Evolutionary conservation across 2,888 invertebrate species (phyloP), one percentile per base, ranked within the genome.

Genomic region (Falcaria lacertinaria): DNA sequence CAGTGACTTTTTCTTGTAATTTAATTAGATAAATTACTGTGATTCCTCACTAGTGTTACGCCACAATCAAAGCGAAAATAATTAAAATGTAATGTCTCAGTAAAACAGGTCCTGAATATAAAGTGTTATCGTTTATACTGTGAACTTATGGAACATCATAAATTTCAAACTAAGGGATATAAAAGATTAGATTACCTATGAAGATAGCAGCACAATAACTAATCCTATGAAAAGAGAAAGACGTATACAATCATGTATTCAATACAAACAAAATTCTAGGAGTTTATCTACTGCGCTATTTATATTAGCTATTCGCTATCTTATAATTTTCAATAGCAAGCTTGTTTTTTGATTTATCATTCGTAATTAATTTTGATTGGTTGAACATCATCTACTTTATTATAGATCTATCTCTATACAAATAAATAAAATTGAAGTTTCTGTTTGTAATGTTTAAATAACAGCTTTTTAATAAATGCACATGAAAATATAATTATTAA

Each of bases 1-100:
- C 37, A 25, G 37, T 25, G 37, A 25, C 14, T 44, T 44, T 41
- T 33, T 43, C 37, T 43, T 43, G 33, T 33, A 43, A 41, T 34
- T 37, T 22, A 36, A 22, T 36, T 22, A 37, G 37, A 37, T 37
- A 22, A 36, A 8, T 44, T 33, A 34, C 8, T 5, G 11, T n/a
- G 11, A 11, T 28, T 11, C 28, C 11, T 28, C 28, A 28, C 28
- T 28, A 28, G 28, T 28, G 28, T 28, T 28, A 28, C 28, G 28
- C 28, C 28, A 11, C 28, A 11, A 28, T 11, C 11, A 28, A 7
- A 28, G 11, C 3, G 7, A 28, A 28, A 28, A 11, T 1, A 11
- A 28, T 11, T 11, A 5, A 28, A 28, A 11, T 2, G n/a, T n/a
- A 19, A 19, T 11, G 11, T 28, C 11, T 28, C 11, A 11, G 1